These are phyloP conservation scores for Clarias macrocephalus DNA, from an alignment of 2,113 vertebrate genomes.

Conservation along the genomic window DNA sequence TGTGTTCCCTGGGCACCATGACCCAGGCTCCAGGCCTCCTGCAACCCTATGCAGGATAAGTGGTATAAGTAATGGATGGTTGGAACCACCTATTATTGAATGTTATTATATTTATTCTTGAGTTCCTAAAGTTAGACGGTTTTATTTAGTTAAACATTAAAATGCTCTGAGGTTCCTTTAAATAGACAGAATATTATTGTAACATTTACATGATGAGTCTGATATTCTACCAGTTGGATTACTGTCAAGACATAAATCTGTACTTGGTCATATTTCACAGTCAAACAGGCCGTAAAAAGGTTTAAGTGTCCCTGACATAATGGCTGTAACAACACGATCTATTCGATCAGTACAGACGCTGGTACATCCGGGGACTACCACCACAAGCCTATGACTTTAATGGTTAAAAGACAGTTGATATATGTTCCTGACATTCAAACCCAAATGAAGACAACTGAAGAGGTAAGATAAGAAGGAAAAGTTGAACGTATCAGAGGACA, in stretches of 20 bases:
- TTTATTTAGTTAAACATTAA: not conserved
- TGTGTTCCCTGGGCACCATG: too few species aligned
- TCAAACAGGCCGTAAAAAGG: not conserved
- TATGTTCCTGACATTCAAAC: slow-evolving; percentile 17
- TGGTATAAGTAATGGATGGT: too few species aligned
- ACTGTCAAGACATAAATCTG: not conserved
- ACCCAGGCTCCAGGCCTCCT: too few species aligned
- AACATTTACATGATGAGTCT: not conserved
- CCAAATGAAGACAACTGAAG: not conserved
- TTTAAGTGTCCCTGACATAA: not conserved
- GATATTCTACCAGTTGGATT: not conserved
- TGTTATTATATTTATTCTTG: not conserved
- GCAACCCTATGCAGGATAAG: too few species aligned
- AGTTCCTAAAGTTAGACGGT: not conserved
- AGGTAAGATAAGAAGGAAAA: not conserved
- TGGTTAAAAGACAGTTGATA: not conserved
- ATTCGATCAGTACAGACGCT: not conserved
- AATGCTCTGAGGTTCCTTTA: not conserved
- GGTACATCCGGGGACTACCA: not conserved
- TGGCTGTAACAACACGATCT: not conserved
- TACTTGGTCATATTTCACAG: not conserved
- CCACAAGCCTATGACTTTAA: not conserved
- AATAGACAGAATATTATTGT: not conserved
- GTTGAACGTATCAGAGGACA: not conserved
- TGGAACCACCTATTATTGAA: not conserved